Evolutionary conservation across 2,113 vertebrate species (phyloP).

Genomic region (Phyllostomus hastatus): DNA sequence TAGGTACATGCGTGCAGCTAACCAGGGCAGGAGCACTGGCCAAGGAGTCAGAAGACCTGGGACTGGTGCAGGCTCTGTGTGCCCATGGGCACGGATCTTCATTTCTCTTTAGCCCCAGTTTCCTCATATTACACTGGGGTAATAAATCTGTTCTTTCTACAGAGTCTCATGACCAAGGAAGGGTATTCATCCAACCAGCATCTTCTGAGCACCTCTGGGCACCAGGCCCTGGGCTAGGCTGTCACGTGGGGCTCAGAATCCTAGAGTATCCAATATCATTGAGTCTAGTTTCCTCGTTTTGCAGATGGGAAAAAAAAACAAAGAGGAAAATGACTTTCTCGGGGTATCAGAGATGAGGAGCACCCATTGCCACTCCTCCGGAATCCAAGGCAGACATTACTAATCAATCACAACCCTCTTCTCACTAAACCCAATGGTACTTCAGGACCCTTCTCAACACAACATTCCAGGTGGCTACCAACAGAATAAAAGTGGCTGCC

Average conservation of each 20-base stretch:
- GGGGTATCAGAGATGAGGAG: background rate
- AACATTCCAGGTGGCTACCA: background rate
- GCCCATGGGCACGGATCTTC: background rate
- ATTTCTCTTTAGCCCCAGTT: background rate
- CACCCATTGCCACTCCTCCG: background rate
- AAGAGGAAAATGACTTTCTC: background rate
- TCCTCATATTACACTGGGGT: background rate
- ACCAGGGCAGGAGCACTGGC: background rate
- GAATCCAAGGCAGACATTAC: background rate
- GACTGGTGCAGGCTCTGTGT: rapidly evolving
- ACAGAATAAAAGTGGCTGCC: background rate
- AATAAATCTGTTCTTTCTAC: background rate
- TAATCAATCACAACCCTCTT: background rate
- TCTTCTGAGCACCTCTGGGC: background rate
- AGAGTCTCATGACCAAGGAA: background rate
- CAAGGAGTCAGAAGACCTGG: background rate
- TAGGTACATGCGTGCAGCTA: background rate
- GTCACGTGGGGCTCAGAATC: background rate
- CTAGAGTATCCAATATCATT: background rate
- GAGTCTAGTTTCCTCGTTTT: background rate
- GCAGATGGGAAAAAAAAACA: background rate
- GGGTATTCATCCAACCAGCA: background rate
- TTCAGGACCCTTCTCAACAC: background rate
- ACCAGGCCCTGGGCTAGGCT: background rate
- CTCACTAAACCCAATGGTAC: background rate